A percentile compares a stretch with the other conserved stretches of the same genome.
These are phyloP conservation scores for Okamejei kenojei DNA, from an alignment of 2,797 vertebrate genomes.

Conservation along the genomic window DNA sequence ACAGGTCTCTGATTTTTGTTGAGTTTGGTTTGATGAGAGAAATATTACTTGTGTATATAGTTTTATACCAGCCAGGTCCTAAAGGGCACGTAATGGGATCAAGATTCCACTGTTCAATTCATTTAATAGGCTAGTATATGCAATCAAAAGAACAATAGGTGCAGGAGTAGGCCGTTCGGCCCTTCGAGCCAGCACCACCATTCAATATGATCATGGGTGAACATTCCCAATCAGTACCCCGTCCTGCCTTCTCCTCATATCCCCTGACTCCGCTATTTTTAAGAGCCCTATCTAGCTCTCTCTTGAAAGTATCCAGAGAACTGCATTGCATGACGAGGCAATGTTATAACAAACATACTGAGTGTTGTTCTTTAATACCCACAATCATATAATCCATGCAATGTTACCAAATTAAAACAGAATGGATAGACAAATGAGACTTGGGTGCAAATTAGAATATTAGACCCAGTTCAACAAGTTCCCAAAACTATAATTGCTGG, in stretches of 20 bases:
- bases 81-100: not conserved
- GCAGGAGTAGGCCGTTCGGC: too few species aligned
- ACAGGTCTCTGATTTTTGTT: not conserved
- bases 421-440: not conserved
- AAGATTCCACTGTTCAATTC: not conserved
- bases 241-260: too few species aligned
- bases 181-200: too few species aligned
- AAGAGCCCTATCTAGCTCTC: too few species aligned
- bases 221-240: too few species aligned
- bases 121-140: not conserved
- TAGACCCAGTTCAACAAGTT: not conserved
- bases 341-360: not conserved
- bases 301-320: too few species aligned
- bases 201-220: too few species aligned
- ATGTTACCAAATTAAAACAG: not conserved
- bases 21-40: not conserved
- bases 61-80: not conserved
- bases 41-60: not conserved
- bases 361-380: not conserved
- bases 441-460: not conserved
- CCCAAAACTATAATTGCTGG: too few species aligned
- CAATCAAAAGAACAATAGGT: not conserved
- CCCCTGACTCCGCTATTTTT: too few species aligned
- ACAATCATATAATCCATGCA: not conserved
- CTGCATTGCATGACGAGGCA: not conserved